Conservation (phyloP, 2,113 vertebrate genomes). For the Mastomys coucha region DNA sequence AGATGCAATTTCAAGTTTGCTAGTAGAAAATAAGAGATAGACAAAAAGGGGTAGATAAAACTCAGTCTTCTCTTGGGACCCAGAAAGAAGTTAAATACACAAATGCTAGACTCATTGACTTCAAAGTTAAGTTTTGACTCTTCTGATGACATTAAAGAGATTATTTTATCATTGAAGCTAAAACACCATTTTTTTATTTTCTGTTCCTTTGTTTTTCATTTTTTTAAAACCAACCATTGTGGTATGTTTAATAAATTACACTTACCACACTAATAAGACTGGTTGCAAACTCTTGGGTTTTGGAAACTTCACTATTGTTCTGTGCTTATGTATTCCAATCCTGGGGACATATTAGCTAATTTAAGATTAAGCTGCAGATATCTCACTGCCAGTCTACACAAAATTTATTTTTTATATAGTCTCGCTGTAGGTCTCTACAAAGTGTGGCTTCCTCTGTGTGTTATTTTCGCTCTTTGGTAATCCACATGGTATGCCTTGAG, state of each 20-base stretch:
- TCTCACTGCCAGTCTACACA: neutral
- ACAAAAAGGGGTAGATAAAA: neutral
- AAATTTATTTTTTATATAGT: neutral
- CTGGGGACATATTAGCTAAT: neutral
- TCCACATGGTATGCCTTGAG: neutral
- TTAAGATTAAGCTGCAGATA: constrained; percentile 14
- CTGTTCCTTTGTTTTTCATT: too few species aligned
- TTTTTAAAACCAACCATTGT: neutral
- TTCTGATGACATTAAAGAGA: constrained; percentile 27
- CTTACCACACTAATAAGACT: constrained; percentile 22
- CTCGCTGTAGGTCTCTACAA: neutral
- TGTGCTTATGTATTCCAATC: neutral
- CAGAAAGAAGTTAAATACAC: constrained; percentile 31
- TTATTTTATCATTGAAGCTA: neutral
- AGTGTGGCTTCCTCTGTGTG: neutral
- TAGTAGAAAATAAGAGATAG: neutral
- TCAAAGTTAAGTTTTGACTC: neutral
- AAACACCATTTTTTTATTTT: neutral
- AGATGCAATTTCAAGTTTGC: neutral
- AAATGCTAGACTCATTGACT: neutral
- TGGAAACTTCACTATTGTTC: neutral
- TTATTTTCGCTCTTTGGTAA: neutral
- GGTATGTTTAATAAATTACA: neutral
- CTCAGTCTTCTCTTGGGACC: neutral
- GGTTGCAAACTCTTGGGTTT: constrained; percentile 6